Conservation (phyloP, 2,113 vertebrate genomes). For the Perca fluviatilis region DNA sequence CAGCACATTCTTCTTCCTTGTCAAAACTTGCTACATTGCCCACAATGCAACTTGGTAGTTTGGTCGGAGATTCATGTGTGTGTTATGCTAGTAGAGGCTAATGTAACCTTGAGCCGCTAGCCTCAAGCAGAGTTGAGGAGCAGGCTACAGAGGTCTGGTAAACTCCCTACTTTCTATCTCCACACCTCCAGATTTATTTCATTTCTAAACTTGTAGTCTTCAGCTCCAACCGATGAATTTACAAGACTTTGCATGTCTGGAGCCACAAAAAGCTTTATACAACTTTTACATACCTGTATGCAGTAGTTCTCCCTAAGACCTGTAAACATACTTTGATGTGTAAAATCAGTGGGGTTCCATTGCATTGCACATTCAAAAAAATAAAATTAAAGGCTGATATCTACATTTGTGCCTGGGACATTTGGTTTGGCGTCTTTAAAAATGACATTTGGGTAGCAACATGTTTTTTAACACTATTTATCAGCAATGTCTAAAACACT, state of each 20-base stretch:
- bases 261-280: neutral
- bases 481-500: conserved; percentile 27
- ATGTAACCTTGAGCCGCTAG: neutral
- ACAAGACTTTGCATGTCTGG: neutral
- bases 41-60: neutral
- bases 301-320: neutral
- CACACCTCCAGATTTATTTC: neutral
- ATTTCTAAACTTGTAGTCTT: neutral
- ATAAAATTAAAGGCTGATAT: neutral
- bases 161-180: neutral
- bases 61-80: neutral
- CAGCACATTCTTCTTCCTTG: neutral
- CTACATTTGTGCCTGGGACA: neutral
- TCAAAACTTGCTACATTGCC: neutral
- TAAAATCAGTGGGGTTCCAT: neutral
- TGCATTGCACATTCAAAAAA: neutral
- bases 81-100: neutral
- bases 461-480: conserved; percentile 31
- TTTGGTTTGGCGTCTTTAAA: conserved; percentile 9
- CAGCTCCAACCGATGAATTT: neutral
- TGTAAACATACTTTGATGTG: conserved; percentile 7
- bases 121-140: neutral
- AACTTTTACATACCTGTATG: neutral
- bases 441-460: conserved; percentile 20
- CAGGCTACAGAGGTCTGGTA: neutral